Conservation (phyloP, 2,113 vertebrate species). For the Tychaedon coryphoeus region DNA sequence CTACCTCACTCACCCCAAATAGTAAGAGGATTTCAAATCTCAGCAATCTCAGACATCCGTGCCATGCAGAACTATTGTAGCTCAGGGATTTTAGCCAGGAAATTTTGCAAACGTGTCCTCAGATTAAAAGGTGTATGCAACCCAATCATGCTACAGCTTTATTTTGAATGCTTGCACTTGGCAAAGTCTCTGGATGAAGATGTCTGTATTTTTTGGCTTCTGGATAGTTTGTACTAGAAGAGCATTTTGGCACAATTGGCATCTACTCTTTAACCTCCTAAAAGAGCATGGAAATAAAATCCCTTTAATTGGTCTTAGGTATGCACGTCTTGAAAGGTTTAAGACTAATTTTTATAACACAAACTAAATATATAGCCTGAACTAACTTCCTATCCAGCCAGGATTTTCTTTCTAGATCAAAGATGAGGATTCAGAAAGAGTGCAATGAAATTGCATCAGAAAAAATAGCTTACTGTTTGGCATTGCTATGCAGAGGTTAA, state of each 20-base stretch:
- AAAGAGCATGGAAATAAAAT: neutral
- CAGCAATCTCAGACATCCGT: neutral
- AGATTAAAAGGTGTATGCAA: constrained; percentile 21
- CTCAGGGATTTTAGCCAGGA: constrained; percentile 8
- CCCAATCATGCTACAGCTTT: neutral
- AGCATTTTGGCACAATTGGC: constrained; percentile 15
- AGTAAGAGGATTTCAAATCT: neutral
- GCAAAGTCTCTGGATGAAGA: constrained; percentile 8
- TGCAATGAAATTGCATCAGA: neutral
- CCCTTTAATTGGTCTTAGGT: neutral
- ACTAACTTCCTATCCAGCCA: neutral
- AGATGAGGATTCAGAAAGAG: constrained; percentile 8
- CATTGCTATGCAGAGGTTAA: neutral
- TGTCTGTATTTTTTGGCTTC: constrained; percentile 37
- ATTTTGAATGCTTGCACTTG: constrained; percentile 28
- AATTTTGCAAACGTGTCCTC: constrained; percentile 26
- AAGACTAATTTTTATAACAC: neutral
- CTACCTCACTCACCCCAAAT: neutral
- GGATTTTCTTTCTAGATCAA: neutral
- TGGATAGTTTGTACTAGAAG: constrained; percentile 4
- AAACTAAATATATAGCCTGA: neutral
- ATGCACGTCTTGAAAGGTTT: neutral
- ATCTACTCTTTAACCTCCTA: constrained; percentile 7
- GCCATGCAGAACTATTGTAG: neutral
- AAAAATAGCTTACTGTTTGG: neutral